Evolutionary conservation across 2,797 vertebrate genomes (phyloP), one percentile per base, ranked within the genome.

Genomic region (Rhyacichthys aspro): DNA sequence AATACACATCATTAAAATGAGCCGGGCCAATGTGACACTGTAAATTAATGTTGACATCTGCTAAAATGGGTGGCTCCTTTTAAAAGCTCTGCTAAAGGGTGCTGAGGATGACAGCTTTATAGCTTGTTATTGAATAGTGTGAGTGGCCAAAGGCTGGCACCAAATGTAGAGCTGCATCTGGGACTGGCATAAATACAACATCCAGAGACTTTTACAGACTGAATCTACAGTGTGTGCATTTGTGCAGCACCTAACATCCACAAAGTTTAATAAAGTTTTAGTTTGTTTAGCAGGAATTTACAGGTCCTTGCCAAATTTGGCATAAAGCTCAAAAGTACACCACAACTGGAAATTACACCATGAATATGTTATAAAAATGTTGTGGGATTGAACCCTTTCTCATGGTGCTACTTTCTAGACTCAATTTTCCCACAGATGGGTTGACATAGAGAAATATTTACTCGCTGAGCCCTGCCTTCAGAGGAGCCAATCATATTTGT

Each of bases 41-140:
- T 75, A 72, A 87, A 87, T 86, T 58, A 72, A 81, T 78, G 77
- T 74, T 45, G 61, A 81, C 72, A 73, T 76, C 52, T 1, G 28
- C 58, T 75, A 57, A 81, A 73, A 79, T 78, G 72, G 73, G 52
- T 18, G 23, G 57, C 68, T 74, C 79, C 52, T 63, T 80, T 81
- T 78, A 60, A 86, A 70, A 53, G 60, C 70, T 72, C 55, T 78
- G 70, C 68, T 70, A 23, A 52, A 61, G 46, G 45, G 65, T 45
- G 47, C 62, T 54, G 61, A 73, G 56, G 73, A 66, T 62, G 77
- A 82, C 70, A 76, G 74, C 55, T 79, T 82, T 83, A 67, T 55
- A 39, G 72, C 67, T 45, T 74, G 55, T 79, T 73, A 55, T 53
- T 76, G 49, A 72, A 63, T 43, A 38, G 59, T 60, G 67, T 72